Conservation (phyloP, 2,888 invertebrate species). For the Eupithecia vulgata region DNA sequence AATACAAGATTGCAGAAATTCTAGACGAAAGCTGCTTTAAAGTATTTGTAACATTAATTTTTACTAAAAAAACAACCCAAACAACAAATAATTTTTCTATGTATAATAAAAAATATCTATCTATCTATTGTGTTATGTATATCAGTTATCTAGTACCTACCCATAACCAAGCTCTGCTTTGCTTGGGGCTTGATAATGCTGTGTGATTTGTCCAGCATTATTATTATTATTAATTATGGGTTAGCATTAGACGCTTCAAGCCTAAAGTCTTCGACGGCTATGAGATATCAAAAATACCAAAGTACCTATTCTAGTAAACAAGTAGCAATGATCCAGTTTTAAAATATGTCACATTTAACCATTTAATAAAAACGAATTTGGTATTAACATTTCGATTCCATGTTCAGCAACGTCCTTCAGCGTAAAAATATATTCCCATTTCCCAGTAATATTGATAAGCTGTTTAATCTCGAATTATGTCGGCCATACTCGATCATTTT, state of each 20-base stretch:
- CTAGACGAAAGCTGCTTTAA: background rate
- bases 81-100: too few relatives aligned
- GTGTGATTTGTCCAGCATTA: too few relatives aligned
- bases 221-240: too few relatives aligned
- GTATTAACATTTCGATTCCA: slow-evolving; percentile 4
- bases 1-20: slow-evolving; percentile 6
- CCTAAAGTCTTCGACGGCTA: background rate
- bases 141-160: too few relatives aligned
- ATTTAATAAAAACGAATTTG: slow-evolving; percentile 1
- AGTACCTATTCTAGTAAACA: background rate
- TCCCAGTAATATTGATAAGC: slow-evolving; percentile 32
- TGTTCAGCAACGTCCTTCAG: slow-evolving; percentile 21
- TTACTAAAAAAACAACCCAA: background rate
- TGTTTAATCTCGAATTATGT: slow-evolving; percentile 30
- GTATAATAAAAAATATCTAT: too few relatives aligned
- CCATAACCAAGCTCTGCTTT: too few relatives aligned
- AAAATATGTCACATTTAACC: background rate
- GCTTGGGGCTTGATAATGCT: too few relatives aligned
- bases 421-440: slow-evolving; percentile 26
- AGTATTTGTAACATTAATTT: background rate
- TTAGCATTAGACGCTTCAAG: background rate
- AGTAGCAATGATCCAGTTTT: background rate
- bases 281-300: background rate
- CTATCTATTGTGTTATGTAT: too few relatives aligned
- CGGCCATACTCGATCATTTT: slow-evolving; percentile 32